A percentile compares a stretch with the other conserved stretches of the same genome.
Conservation (phyloP, 2,797 vertebrate genomes). For the Miichthys miiuy region DNA sequence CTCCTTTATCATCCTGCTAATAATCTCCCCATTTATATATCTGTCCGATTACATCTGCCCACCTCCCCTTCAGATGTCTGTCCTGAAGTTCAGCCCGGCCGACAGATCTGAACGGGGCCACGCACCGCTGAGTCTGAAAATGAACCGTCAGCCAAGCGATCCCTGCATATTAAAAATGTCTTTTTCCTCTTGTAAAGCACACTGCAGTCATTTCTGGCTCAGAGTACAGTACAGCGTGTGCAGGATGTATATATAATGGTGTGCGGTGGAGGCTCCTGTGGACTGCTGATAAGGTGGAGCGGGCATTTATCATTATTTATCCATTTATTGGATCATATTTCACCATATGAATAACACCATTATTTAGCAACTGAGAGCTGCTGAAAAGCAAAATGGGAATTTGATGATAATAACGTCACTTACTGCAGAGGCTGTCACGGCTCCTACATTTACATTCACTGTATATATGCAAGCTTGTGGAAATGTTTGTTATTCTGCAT, state of each 20-base stretch:
- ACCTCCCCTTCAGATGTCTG: conserved; percentile 43
- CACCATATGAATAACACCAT: conserved; percentile 41
- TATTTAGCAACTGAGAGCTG: conserved; percentile 36
- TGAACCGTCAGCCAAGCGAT: conserved; percentile 51
- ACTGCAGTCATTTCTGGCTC: conserved; percentile 40
- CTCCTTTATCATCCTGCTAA: conserved; percentile 51
- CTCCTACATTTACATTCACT: conserved; percentile 19
- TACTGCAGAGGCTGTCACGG: conserved; percentile 17
- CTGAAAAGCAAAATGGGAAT: conserved; percentile 43
- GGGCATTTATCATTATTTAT: conserved; percentile 57
- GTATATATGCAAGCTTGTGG: conserved; percentile 11
- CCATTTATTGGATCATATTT: conserved; percentile 50
- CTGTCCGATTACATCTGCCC: conserved; percentile 17
- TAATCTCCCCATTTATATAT: conserved; percentile 55
- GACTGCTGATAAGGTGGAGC: conserved; percentile 59
- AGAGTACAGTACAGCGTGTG: background rate
- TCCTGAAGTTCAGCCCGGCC: conserved; percentile 37
- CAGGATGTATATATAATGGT: conserved; percentile 19
- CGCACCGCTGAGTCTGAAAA: conserved; percentile 49
- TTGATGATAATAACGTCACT: conserved; percentile 29
- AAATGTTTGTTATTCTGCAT: conserved; percentile 15
- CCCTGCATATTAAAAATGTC: conserved; percentile 51
- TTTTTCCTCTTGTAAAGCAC: conserved; percentile 44
- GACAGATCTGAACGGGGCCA: conserved; percentile 25
- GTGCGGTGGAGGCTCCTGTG: conserved; percentile 48